Conservation (phyloP, 2,113 vertebrate genomes). For the Willisornis vidua region DNA sequence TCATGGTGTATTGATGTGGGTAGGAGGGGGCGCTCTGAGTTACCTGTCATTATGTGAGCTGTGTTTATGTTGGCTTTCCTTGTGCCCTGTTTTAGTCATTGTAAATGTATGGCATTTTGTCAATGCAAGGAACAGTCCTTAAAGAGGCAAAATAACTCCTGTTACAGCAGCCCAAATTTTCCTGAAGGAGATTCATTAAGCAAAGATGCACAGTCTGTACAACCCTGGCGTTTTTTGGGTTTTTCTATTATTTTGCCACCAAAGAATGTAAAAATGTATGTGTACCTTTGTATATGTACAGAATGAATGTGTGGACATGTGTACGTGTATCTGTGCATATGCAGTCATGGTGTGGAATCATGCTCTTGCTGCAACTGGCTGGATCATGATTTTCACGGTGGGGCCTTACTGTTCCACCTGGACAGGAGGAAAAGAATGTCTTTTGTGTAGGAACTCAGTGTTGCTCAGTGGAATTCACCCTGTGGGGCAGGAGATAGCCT, state of each 20-base stretch:
- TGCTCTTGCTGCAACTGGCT: not conserved
- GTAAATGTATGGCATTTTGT: slow-evolving; percentile 51
- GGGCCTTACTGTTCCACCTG: slow-evolving; percentile 39
- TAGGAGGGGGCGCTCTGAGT: not conserved
- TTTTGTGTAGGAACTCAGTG: slow-evolving; percentile 11
- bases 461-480: not conserved
- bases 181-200: slow-evolving; percentile 20
- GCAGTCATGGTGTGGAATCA: not conserved
- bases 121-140: slow-evolving; percentile 57
- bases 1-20: not conserved
- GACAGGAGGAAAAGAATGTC: slow-evolving; percentile 28
- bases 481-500: not conserved
- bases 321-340: not conserved
- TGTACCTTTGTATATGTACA: slow-evolving; percentile 64
- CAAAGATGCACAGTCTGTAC: slow-evolving; percentile 11
- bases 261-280: slow-evolving; percentile 71
- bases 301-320: slow-evolving; percentile 25
- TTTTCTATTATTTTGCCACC: slow-evolving; percentile 54
- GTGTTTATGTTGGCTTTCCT: slow-evolving; percentile 62
- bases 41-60: slow-evolving; percentile 44
- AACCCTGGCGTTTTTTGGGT: not conserved
- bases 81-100: slow-evolving; percentile 60
- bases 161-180: not conserved
- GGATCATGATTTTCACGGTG: not conserved
- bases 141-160: slow-evolving; percentile 56